Percentiles rank a stretch among this genome's conserved stretches.
These are phyloP conservation scores for Xenops minutus DNA, from an alignment of 2,797 vertebrate genomes.

Conservation along the genomic window DNA sequence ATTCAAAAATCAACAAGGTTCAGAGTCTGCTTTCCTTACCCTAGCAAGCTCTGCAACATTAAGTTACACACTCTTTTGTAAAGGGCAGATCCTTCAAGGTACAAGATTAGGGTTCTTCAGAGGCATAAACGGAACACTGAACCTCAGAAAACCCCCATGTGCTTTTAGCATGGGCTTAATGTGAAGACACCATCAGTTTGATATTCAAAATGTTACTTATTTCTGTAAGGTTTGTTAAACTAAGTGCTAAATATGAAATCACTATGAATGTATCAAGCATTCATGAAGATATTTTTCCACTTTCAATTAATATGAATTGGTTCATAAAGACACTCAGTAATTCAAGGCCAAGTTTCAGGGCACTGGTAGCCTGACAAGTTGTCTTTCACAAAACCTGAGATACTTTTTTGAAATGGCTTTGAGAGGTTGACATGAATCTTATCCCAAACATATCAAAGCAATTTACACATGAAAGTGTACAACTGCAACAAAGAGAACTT, in stretches of 20 bases:
- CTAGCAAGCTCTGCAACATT: neutral
- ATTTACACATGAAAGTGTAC: conserved; percentile 3
- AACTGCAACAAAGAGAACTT: neutral
- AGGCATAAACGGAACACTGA: neutral
- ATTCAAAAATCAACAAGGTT: neutral
- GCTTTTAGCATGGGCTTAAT: neutral
- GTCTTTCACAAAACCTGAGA: neutral
- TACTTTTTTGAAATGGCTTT: neutral
- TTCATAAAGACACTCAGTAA: neutral
- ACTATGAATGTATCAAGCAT: neutral
- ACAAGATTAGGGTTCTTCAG: neutral
- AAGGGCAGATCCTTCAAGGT: neutral
- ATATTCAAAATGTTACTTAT: neutral
- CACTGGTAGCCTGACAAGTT: neutral
- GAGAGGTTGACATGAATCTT: neutral
- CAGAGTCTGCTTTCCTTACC: neutral
- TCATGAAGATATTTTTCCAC: neutral
- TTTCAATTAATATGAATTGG: neutral
- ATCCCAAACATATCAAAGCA: neutral
- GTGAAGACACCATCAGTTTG: neutral
- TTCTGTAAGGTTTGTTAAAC: neutral
- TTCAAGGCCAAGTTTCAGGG: neutral
- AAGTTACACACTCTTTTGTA: no score
- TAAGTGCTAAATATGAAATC: neutral
- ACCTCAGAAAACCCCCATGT: fast-evolving